A percentile compares a stretch with the other conserved stretches of the same genome.
These are phyloP conservation scores for Argyra leucocephala DNA, from an alignment of 2,888 invertebrate species.

Conservation along the genomic window DNA sequence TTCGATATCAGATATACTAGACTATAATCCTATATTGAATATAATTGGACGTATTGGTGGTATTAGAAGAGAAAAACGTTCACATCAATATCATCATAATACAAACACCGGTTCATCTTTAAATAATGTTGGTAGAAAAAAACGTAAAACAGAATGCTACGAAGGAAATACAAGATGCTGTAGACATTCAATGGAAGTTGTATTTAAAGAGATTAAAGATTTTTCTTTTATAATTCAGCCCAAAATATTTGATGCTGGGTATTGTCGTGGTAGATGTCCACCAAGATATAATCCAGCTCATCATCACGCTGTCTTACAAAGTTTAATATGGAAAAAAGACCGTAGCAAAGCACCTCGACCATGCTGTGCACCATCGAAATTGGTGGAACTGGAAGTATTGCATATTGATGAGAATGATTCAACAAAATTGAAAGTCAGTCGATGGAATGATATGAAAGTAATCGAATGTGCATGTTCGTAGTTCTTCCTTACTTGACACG, in stretches of 20 bases:
- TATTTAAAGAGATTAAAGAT: conserved; percentile 55
- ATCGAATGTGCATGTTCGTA: conserved; percentile 64
- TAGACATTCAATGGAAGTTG: conserved; percentile 55
- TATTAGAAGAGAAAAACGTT: conserved; percentile 30
- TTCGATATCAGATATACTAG: not conserved
- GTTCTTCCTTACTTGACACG: too few relatives aligned
- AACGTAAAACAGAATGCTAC: conserved; percentile 48
- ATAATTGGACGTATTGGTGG: conserved; percentile 34
- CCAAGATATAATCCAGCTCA: conserved; percentile 59
- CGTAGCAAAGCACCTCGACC: conserved; percentile 48
- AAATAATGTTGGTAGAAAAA: conserved; percentile 30
- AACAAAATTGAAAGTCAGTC: conserved; percentile 54
- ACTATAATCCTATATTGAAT: conserved; percentile 36
- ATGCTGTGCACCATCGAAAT: conserved; percentile 61
- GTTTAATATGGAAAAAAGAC: conserved; percentile 55
- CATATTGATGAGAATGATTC: conserved; percentile 55
- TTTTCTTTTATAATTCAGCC: conserved; percentile 59
- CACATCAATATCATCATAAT: conserved; percentile 23
- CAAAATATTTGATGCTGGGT: conserved; percentile 60
- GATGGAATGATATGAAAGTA: conserved; percentile 62
- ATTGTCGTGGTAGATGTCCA: conserved; percentile 60
- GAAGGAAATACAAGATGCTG: conserved; percentile 52
- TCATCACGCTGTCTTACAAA: conserved; percentile 61
- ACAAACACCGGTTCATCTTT: conserved; percentile 12
- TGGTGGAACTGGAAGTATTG: conserved; percentile 55